Conservation (phyloP, 2,113 vertebrate genomes). For the Gavia stellata region DNA sequence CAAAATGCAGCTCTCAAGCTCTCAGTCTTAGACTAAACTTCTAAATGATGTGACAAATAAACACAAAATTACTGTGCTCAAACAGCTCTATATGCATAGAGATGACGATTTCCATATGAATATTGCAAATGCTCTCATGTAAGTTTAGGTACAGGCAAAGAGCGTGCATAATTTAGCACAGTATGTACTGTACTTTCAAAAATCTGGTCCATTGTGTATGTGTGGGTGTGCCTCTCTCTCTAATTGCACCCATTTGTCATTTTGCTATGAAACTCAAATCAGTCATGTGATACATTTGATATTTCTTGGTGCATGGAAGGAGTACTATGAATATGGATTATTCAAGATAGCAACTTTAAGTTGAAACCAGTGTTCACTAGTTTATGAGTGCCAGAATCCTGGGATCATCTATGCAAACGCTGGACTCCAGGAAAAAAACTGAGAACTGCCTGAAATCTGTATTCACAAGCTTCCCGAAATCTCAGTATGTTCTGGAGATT, state of each 20-base stretch:
- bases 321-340: slow-evolving; percentile 53
- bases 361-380: background rate
- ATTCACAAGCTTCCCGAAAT: background rate
- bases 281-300: slow-evolving; percentile 53
- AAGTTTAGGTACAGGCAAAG: slow-evolving; percentile 64
- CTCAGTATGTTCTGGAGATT: background rate
- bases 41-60: slow-evolving; percentile 41
- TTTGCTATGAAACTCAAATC: slow-evolving; percentile 60
- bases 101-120: slow-evolving; percentile 62
- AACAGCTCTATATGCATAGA: slow-evolving; percentile 44
- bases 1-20: slow-evolving; percentile 7
- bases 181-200: slow-evolving; percentile 63
- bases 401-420: background rate
- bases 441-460: background rate
- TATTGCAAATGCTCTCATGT: slow-evolving; percentile 57
- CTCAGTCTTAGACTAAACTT: slow-evolving; percentile 41
- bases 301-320: slow-evolving; percentile 42
- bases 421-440: background rate
- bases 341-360: background rate
- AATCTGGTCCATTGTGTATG: slow-evolving; percentile 66
- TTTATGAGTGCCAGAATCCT: background rate
- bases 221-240: slow-evolving; percentile 61
- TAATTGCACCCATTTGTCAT: slow-evolving; percentile 67
- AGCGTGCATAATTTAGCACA: slow-evolving; percentile 57
- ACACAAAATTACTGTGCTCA: slow-evolving; percentile 42